phyloP scores from a whole-genome alignment of 2,113 vertebrate genomes.

The Lethenteron reissneri region DNA sequence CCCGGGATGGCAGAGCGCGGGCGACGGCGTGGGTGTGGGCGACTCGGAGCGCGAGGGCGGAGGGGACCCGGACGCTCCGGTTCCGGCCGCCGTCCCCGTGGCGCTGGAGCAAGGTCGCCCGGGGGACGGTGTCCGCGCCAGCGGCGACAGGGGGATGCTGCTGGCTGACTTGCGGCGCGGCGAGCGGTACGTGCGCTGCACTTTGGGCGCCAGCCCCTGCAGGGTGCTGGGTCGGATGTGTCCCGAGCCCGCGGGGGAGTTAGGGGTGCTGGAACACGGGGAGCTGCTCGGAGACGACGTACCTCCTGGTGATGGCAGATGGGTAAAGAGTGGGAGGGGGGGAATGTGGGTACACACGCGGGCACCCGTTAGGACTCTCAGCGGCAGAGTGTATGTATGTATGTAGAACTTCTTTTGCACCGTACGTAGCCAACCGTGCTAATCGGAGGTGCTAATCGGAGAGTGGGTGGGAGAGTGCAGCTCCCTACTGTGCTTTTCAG shows the following conservation, averaged over 20 bases:
- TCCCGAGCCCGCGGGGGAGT: slow-evolving; percentile 73
- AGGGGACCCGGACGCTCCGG: slow-evolving; percentile 17
- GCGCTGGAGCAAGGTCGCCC: background rate
- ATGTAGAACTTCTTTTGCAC: too few relatives aligned
- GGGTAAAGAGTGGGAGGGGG: background rate
- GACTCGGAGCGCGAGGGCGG: slow-evolving; percentile 65
- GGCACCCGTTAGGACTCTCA: too few relatives aligned
- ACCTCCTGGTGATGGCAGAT: slow-evolving; percentile 24
- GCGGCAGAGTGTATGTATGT: too few relatives aligned
- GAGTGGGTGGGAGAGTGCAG: too few relatives aligned
- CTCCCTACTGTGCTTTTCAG: too few relatives aligned
- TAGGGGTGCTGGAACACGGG: slow-evolving; percentile 76
- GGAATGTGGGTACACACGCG: too few relatives aligned
- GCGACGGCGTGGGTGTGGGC: slow-evolving; percentile 54
- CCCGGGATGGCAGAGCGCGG: slow-evolving; percentile 24
- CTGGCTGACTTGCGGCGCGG: slow-evolving; percentile 78
- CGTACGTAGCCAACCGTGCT: too few relatives aligned
- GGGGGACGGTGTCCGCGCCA: slow-evolving; percentile 78
- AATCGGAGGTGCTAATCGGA: too few relatives aligned
- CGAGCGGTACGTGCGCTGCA: slow-evolving; percentile 81
- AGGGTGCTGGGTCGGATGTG: slow-evolving; percentile 89
- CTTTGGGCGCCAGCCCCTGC: slow-evolving; percentile 74
- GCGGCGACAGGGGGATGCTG: slow-evolving; percentile 75
- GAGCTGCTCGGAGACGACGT: slow-evolving; percentile 94
- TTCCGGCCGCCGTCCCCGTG: too few relatives aligned